Evolutionary conservation across 2,888 invertebrate genomes (phyloP), one percentile per base, ranked within the genome.

Genomic region (Lysandra coridon): DNA sequence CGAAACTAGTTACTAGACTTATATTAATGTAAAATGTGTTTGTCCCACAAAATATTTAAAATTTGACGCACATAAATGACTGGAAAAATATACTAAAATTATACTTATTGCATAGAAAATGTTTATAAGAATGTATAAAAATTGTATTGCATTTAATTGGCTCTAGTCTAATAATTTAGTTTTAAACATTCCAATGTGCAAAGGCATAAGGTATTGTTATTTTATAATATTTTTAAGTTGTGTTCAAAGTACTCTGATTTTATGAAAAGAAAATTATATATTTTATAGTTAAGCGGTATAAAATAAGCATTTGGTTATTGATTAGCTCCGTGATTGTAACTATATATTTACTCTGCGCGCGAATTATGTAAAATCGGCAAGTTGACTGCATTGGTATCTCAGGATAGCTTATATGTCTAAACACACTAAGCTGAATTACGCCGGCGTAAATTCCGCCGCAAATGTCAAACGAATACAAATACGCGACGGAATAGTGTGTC

Each of bases 161-260:
- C 81, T 83, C 83, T 83, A 83, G 82, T 83, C 81, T 79, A 69
- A 79, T 79, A 73, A 78, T 78, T 79, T 78, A 82, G 62, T 79
- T 82, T 75, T 80, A 78, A 79, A 81, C 80, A 80, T 82, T 82
- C 81, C 80, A 73, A 49, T 79, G 62, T 53, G 73, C 4, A 37
- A 69, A 14, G 14, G 37, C 30, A 10, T 30, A 30, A 30, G 17
- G 17, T 69, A 69, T 69, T 69, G 69, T 69, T 37, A 69, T 69
- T 69, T 30, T 69, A 37, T 37, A 69, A 69, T 69, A 69, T 69
- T 23, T 33, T 33, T 33, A 33, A 30, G 30, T 69, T 37, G 33
- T 69, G 69, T 69, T 69, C 7, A 23, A 64, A 64, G 2, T 64
- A 64, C 64, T 30, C 64, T 64, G 30, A 64, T 4, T 64, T 64